Evolutionary conservation across 2,888 invertebrate genomes (phyloP).

Genomic region (Erannis defoliaria): DNA sequence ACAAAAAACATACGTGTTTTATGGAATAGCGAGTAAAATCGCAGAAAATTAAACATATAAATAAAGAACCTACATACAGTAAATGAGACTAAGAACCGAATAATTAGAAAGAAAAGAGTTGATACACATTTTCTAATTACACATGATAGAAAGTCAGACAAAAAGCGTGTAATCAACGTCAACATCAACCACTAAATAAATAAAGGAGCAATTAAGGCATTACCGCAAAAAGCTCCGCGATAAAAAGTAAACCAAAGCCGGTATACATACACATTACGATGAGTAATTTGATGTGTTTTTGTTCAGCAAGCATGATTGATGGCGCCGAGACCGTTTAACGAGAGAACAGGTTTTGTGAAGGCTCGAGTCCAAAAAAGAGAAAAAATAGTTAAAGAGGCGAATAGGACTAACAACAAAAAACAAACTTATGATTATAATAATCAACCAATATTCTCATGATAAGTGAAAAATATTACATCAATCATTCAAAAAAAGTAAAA

Average conservation of each 20-base stretch:
- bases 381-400: too few species aligned
- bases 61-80: background rate
- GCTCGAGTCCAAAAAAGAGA: constrained; percentile 46
- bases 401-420: too few species aligned
- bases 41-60: background rate
- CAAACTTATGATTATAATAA: too few species aligned
- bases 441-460: too few species aligned
- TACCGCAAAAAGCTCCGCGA: constrained; percentile 30
- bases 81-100: background rate
- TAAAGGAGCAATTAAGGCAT: constrained; percentile 29
- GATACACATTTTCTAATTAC: constrained; percentile 6
- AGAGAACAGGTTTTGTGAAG: constrained; percentile 67
- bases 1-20: too few species aligned
- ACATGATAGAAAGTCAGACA: constrained; percentile 25
- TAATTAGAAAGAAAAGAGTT: constrained; percentile 3
- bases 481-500: too few species aligned
- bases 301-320: constrained; percentile 70
- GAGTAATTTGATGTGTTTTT: constrained; percentile 73
- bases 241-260: constrained; percentile 27
- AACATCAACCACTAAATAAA: constrained; percentile 26
- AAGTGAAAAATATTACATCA: too few species aligned
- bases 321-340: constrained; percentile 59
- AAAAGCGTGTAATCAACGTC: constrained; percentile 24
- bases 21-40: background rate
- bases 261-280: constrained; percentile 55